Evolutionary conservation across 2,888 invertebrate species (phyloP).

Genomic region (Atrina japonica): DNA sequence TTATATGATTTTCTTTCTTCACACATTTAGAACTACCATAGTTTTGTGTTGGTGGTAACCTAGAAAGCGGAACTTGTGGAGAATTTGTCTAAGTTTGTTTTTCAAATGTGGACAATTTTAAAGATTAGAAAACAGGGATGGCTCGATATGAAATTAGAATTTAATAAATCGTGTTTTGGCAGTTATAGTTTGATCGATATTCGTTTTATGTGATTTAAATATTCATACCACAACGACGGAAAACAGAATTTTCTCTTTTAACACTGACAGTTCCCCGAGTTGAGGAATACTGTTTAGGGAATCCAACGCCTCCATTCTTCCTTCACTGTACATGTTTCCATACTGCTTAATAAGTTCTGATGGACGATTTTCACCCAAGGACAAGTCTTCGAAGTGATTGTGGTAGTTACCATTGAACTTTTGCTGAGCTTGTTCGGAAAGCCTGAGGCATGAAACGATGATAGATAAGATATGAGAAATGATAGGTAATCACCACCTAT

Average conservation of each 20-base stretch:
- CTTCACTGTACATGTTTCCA: constrained; percentile 91
- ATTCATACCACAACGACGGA: constrained; percentile 97
- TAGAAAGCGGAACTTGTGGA: no score
- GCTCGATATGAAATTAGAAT: no score
- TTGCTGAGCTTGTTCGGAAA: constrained; percentile 73
- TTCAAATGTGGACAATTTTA: no score
- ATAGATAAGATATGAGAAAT: neutral
- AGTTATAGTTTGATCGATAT: no score
- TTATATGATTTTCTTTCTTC: no score
- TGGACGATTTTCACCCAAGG: constrained; percentile 77
- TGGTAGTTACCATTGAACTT: constrained; percentile 56
- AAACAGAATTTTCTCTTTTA: constrained; percentile 97
- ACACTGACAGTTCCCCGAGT: constrained; percentile 90
- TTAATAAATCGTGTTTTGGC: no score
- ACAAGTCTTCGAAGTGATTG: constrained; percentile 78
- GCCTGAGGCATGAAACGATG: constrained; percentile 66
- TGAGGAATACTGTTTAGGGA: constrained; percentile 91
- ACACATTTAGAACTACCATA: no score
- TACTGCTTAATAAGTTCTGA: constrained; percentile 88
- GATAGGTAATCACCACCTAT: constrained; percentile 60
- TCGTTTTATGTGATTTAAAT: no score
- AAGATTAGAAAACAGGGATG: no score
- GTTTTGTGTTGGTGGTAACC: no score
- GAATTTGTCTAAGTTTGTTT: no score
- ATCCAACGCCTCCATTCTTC: constrained; percentile 91